These are phyloP conservation scores for Vultur gryphus DNA, from an alignment of 2,797 vertebrate species.

Conservation along the genomic window DNA sequence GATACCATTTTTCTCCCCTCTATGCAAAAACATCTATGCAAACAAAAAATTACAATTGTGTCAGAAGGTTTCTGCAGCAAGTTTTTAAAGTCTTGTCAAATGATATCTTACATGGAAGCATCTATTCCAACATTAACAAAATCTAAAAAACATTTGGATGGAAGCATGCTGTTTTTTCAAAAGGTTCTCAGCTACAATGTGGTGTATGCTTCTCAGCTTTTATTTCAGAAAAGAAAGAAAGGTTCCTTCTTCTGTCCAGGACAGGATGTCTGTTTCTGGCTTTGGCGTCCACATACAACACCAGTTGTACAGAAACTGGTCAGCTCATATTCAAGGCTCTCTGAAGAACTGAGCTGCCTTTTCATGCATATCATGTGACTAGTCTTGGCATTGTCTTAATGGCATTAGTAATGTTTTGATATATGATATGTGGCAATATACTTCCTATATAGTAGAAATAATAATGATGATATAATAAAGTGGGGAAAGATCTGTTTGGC, in stretches of 20 bases:
- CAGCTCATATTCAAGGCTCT: background rate
- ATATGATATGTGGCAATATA: background rate
- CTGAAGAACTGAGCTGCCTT: conserved; percentile 1
- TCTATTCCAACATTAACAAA: background rate
- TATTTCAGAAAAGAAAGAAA: background rate
- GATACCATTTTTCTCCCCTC: rapidly evolving
- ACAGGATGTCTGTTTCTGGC: background rate
- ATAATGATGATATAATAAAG: conserved; percentile 60
- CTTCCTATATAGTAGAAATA: conserved; percentile 47
- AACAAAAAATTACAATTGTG: background rate
- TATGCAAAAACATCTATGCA: background rate
- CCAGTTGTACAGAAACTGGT: background rate
- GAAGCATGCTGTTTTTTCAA: background rate
- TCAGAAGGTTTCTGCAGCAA: background rate
- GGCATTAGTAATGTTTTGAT: conserved; percentile 50
- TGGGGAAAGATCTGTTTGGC: conserved; percentile 55
- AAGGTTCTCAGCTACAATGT: background rate
- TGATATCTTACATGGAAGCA: background rate
- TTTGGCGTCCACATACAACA: background rate
- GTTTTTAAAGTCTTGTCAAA: background rate
- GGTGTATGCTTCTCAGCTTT: background rate
- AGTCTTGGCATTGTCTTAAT: conserved; percentile 33
- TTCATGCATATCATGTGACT: background rate
- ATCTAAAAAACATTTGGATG: background rate
- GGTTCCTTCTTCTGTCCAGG: background rate